Evolutionary conservation across 2,113 vertebrate genomes (phyloP), one percentile per base, ranked within the genome.

Genomic region (Muscicapa adusta): DNA sequence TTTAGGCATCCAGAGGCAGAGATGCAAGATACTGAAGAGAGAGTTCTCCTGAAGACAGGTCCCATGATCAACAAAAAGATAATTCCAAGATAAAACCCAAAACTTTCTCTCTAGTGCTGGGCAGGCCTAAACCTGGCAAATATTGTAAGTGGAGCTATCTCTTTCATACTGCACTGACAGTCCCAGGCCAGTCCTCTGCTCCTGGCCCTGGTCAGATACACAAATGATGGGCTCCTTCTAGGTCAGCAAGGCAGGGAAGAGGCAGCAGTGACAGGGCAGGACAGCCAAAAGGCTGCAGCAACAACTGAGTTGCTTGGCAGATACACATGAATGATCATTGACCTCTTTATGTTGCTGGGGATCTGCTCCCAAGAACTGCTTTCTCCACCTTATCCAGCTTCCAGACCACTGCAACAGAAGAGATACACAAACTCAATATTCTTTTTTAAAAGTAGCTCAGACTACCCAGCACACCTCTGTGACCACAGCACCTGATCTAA

Each of bases 401-500:
- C 48, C 78, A 72, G n/a, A 36, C 15, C 61, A 51, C 61, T 57
- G 38, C 18, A 48, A 26, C 15, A 61, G n/a, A 71, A 20, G 29
- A 51, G 8, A 61, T 16, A 8, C 29, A 57, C 38, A 92, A 51
- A 14, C 19, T 38, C 40, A 28, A 31, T 7, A 1, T 19, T 66
- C 47, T 34, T 95, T 81, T 38, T 38, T 19, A 45, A 18, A 86
- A 81, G 25, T 73, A 88, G 81, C 74, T 88, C 72, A 56, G 8
- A n/a, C 51, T 88, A 70, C 74, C 43, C 68, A 66, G 50, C 79
- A 92, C 50, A 51, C 50, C 34, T 80, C 83, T 91, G 47, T 50
- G 38, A 83, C 62, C 20, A 42, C 75, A 86, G 57, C 51, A 70
- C 66, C 70, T 90, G 66, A 92, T 93, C 65, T 71, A 96, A 81